These are phyloP conservation scores for Mus minutoides DNA, from an alignment of 2,797 vertebrate species.

Conservation along the genomic window DNA sequence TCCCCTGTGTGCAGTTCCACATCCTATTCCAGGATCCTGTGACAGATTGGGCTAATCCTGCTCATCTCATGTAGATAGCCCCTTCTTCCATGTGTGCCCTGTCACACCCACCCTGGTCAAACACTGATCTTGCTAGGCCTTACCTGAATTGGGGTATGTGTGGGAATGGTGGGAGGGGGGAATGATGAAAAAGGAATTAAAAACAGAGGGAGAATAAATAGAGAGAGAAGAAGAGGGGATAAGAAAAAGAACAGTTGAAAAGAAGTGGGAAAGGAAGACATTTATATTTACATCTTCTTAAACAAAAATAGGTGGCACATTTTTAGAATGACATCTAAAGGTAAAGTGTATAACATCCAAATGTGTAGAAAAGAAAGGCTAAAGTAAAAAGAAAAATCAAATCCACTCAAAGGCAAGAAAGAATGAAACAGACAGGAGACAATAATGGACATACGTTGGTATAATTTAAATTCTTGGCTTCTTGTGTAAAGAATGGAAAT, in stretches of 20 bases:
- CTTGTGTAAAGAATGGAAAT: not conserved
- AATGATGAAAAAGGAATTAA: not conserved
- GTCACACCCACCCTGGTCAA: not conserved
- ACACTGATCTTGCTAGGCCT: not conserved
- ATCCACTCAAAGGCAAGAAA: not conserved
- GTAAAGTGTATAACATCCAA: not conserved
- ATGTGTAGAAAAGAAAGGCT: not conserved
- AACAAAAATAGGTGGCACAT: not conserved
- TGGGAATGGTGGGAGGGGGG: not conserved
- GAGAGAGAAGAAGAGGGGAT: not conserved
- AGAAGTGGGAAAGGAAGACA: not conserved
- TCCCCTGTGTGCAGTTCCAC: not conserved
- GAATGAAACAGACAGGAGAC: not conserved
- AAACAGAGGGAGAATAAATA: not conserved
- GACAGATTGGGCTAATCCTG: not conserved
- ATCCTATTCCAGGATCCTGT: not conserved
- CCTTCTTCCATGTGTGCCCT: not conserved
- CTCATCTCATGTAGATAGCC: not conserved
- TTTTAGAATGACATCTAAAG: not conserved
- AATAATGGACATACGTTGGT: not conserved
- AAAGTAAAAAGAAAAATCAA: not conserved
- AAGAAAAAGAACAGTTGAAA: not conserved
- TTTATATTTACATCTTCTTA: conserved; percentile 16
- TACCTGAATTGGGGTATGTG: not conserved
- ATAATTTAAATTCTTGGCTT: not conserved